Percentiles rank a stretch among this genome's conserved stretches.
Conservation (phyloP, 2,888 invertebrate genomes). For the Lymantria dispar region DNA sequence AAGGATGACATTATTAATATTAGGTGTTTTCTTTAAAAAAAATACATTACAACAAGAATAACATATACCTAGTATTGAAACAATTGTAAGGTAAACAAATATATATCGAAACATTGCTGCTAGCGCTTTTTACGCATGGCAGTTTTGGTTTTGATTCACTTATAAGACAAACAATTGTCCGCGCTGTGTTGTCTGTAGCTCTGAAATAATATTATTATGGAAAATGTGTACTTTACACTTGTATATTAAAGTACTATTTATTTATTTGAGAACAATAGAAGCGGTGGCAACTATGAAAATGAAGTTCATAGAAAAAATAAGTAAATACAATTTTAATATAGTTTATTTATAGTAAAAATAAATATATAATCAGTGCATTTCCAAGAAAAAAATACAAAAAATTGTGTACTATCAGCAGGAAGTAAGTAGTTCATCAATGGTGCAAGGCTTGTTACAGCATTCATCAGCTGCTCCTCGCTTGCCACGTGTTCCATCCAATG, state of each 20-base stretch:
- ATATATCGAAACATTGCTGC: neutral
- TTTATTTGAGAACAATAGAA: too few species aligned
- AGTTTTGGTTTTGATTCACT: conserved; percentile 4
- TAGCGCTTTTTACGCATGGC: neutral
- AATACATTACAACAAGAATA: too few species aligned
- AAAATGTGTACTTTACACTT: neutral
- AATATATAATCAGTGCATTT: too few species aligned
- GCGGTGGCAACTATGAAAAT: too few species aligned
- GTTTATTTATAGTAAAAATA: too few species aligned
- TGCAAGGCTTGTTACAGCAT: conserved; percentile 17
- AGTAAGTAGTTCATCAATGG: conserved; percentile 1
- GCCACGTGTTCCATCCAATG: neutral
- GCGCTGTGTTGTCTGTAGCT: neutral
- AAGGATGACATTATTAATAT: too few species aligned
- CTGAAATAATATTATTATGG: neutral
- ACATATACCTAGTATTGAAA: too few species aligned
- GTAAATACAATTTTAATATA: too few species aligned
- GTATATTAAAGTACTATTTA: too few species aligned
- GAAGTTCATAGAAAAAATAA: too few species aligned
- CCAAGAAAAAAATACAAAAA: too few species aligned
- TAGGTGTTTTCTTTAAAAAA: too few species aligned
- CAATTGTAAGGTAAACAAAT: neutral
- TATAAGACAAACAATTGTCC: conserved; percentile 4
- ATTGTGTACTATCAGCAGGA: neutral
- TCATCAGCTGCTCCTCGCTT: conserved; percentile 16